Evolutionary conservation across 1,140 invertebrate genomes (phyloP), one percentile per base, ranked within the genome.

Genomic region (Propsilocerus akamusi): DNA sequence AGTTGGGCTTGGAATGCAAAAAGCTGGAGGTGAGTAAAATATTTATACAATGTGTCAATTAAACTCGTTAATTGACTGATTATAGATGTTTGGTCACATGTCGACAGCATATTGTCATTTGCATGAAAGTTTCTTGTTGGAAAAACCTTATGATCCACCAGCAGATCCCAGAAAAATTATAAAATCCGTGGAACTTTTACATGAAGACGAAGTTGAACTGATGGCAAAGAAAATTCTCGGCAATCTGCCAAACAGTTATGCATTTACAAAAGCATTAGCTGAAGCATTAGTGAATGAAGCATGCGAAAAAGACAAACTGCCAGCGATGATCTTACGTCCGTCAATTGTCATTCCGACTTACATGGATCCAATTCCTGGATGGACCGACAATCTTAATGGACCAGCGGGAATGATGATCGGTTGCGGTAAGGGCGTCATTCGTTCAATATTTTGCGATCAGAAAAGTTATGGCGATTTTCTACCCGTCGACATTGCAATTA

Each of bases 301-400:
- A 41, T 41, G 34, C 10, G 58, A 69, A 32, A 72, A 74, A 58
- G 64, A 68, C 26, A 65, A 71, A 11, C 57, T 93, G 25, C 87
- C 86, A 25, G 64, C 80, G 2, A 73, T 84, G 46, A 84, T 92
- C 56, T 68, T 89, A 22, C 70, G 87, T 54, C 83, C 83, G 11
- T 83, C 81, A 4, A 82, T 86, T 57, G 80, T 25, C 22, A 47
- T 25, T 17, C 46, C 25, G 10, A 47, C 46, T 47, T 12, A 25
- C 51, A 59, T 59, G 48, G 68, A 70, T 52, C 76, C 76, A 0
- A 59, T 71, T 17, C 66, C 71, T 1, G 81, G 83, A 2, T 90
- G 86, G 86, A 80, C 90, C 2, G 88, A 94, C 62, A 93, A 91
- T 61, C 73, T 86, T 47, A 92, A 92, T 68, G 89, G 88, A n/a